Base-by-base conservation (phyloP, 2,888 invertebrate species). In the Tenthredo scrophulariae region DNA sequence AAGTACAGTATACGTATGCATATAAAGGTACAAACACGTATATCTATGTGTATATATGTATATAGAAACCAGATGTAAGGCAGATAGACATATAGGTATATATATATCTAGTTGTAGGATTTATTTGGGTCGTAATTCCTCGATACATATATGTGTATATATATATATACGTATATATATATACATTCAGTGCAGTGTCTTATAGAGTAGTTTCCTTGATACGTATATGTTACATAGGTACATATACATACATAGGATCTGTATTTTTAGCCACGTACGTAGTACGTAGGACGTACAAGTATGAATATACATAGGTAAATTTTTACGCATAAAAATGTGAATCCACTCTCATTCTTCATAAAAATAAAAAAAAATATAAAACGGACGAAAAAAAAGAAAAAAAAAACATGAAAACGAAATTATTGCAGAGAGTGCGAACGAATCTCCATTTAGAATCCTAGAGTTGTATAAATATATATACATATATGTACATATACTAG, bases 61-160 rank as follows among this genome's bases (percentile, higher is more conserved):
- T 26, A 54, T 77, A 54, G 29, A 13, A 74, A 43, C 72, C 72
- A 74, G 72, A 74, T 74, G 72, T 74, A 74, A 74, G 40, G 43
- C 40, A 74, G 22, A 40, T n/a, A 26, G 13, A 18, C 67, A 62
- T 62, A 62, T 26, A 29, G 1, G 2, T 37, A 9, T 54, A 54
- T 72, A 22, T 72, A 50, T 40, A 15, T 22, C 50, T n/a, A 33
- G 50, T 74, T 13, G 43, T 26, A 33, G 80, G 62, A 80, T 80
- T 80, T 80, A 80, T 80, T 80, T 26, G 80, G 62, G 62, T 80
- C 62, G 80, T 80, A 80, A 80, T 80, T 80, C 40, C 40, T 54
- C 50, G n/a, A 77, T 77, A 77, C 33, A 18, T 18, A 18, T 29
- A 50, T 58, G 9, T 22, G 15, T 54, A 26, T 18, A 26, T n/a